These are phyloP conservation scores for Parambassis ranga DNA, from an alignment of 2,797 vertebrate species.

Conservation along the genomic window DNA sequence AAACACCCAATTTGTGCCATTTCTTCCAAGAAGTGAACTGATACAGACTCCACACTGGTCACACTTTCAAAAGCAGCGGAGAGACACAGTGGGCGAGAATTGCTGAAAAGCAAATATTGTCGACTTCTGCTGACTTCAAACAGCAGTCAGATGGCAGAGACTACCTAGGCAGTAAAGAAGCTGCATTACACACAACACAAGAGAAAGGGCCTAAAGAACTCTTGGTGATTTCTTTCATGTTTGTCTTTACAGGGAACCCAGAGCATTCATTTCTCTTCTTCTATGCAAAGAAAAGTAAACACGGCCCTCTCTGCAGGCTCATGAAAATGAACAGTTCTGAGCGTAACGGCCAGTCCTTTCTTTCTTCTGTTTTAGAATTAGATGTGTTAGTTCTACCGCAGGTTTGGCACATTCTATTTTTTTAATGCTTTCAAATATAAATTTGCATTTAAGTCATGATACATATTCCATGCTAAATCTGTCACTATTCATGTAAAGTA, in stretches of 20 bases:
- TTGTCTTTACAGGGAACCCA: conserved; percentile 64
- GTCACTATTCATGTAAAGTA: conserved; percentile 29
- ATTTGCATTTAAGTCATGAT: conserved; percentile 62
- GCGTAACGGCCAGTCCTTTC: conserved; percentile 29
- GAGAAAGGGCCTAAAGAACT: conserved; percentile 71
- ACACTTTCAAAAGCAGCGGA: conserved; percentile 64
- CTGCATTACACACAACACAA: conserved; percentile 64
- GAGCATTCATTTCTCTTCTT: conserved; percentile 59
- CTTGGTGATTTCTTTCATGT: conserved; percentile 72
- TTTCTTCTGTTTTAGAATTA: conserved; percentile 63
- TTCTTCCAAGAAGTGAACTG: conserved; percentile 56
- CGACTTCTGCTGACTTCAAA: conserved; percentile 73
- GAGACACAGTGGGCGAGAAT: conserved; percentile 65
- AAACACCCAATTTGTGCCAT: conserved; percentile 62
- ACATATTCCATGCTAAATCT: conserved; percentile 50
- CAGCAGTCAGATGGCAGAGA: conserved; percentile 66
- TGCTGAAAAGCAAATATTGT: conserved; percentile 75
- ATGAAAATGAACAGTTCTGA: conserved; percentile 66
- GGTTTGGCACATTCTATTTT: conserved; percentile 24
- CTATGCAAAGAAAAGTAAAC: conserved; percentile 68
- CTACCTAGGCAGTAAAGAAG: conserved; percentile 65
- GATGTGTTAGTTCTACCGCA: conserved; percentile 38
- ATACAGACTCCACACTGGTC: conserved; percentile 63
- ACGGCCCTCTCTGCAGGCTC: conserved; percentile 59
- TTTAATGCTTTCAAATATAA: conserved; percentile 44